These are phyloP conservation scores for Camelus dromedarius DNA, from an alignment of 2,113 vertebrate species.

Conservation along the genomic window DNA sequence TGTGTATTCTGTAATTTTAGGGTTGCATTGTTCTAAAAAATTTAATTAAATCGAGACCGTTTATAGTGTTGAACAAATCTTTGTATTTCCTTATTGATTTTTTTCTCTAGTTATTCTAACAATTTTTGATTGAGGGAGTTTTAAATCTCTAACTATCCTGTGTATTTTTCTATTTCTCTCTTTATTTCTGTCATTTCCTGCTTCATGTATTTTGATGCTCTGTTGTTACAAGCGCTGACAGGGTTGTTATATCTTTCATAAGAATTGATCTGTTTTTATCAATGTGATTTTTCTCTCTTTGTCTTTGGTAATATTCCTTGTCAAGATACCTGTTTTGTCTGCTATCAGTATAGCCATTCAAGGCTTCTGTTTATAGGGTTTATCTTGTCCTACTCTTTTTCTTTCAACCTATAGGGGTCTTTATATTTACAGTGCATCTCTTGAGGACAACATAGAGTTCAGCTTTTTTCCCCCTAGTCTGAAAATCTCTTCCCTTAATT, in stretches of 20 bases:
- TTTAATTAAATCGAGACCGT: background rate
- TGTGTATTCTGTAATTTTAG: background rate
- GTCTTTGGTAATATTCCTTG: slow-evolving; percentile 27
- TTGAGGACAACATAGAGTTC: background rate
- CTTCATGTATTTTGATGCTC: slow-evolving; percentile 9
- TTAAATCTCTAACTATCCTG: background rate
- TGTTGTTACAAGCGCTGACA: slow-evolving; percentile 23
- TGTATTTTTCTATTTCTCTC: background rate
- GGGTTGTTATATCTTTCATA: background rate
- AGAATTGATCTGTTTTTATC: slow-evolving; percentile 48
- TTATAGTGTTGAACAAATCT: background rate
- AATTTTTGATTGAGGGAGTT: background rate
- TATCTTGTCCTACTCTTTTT: background rate
- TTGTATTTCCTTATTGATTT: slow-evolving; percentile 30
- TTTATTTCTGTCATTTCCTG: slow-evolving; percentile 41
- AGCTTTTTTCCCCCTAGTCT: background rate
- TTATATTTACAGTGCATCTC: background rate
- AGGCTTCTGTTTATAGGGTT: slow-evolving; percentile 25
- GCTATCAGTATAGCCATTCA: slow-evolving; percentile 6
- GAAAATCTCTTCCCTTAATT: slow-evolving; percentile 13
- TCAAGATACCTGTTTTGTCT: slow-evolving; percentile 54
- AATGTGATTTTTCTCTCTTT: slow-evolving; percentile 11
- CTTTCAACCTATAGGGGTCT: background rate
- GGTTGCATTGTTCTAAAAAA: background rate
- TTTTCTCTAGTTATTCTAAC: background rate